Evolutionary conservation across 2,113 vertebrate genomes (phyloP).

Genomic region (Columba livia): DNA sequence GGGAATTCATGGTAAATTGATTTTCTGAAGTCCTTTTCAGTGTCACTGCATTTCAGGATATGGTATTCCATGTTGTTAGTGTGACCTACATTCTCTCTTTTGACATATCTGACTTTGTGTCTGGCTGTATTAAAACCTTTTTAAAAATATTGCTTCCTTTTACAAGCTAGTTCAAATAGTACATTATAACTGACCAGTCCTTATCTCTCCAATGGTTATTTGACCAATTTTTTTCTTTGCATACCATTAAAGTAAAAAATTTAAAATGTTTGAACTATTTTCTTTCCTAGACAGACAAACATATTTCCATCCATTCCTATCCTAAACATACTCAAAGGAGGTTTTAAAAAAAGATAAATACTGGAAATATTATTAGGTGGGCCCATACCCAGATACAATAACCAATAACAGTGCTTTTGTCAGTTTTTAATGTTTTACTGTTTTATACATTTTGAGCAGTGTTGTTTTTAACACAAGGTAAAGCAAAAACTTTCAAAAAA

Average conservation of each 20-base stretch:
- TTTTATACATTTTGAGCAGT: neutral
- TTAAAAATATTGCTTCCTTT: neutral
- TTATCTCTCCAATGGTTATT: neutral
- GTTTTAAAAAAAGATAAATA: neutral
- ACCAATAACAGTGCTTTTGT: neutral
- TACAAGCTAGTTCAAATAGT: neutral
- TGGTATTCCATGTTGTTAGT: constrained; percentile 42
- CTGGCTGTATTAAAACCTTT: constrained; percentile 36
- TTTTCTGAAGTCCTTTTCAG: constrained; percentile 65
- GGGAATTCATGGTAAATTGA: constrained; percentile 63
- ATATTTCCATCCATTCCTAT: neutral
- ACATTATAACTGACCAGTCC: neutral
- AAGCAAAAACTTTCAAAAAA: neutral
- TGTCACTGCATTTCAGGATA: constrained; percentile 60
- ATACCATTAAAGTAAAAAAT: neutral
- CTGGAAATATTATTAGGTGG: neutral
- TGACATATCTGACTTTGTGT: constrained; percentile 48
- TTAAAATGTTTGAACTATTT: neutral
- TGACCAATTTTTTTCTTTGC: neutral
- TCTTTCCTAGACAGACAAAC: neutral
- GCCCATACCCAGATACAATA: neutral
- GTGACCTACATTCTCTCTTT: constrained; percentile 65
- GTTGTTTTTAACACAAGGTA: neutral
- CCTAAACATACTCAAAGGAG: neutral
- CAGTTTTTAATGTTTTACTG: neutral